Conservation (phyloP, 2,113 vertebrate species). For the Chinchilla lanigera region DNA sequence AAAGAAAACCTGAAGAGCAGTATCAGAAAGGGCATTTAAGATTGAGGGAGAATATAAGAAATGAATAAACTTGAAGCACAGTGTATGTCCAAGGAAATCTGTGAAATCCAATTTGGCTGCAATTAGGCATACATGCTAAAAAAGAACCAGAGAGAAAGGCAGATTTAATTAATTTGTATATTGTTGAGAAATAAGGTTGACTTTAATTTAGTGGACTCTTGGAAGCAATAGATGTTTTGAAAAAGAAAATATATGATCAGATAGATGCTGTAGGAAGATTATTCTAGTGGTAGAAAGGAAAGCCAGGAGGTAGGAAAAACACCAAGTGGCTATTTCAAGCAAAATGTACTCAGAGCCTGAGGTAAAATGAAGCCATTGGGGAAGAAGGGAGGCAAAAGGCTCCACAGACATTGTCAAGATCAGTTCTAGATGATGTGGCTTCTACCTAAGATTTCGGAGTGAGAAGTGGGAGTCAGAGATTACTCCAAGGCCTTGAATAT, state of each 20-base stretch:
- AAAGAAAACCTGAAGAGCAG: not conserved
- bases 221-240: slow-evolving; percentile 53
- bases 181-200: slow-evolving; percentile 15
- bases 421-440: not conserved
- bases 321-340: slow-evolving; percentile 53
- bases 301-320: slow-evolving; percentile 32
- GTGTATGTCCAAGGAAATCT: not conserved
- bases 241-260: slow-evolving; percentile 52
- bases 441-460: not conserved
- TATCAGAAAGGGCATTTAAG: not conserved
- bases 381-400: not conserved
- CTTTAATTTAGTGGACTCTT: slow-evolving; percentile 61
- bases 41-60: not conserved
- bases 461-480: not conserved
- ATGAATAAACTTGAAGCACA: slow-evolving; percentile 47
- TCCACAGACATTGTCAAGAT: not conserved
- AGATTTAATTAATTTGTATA: slow-evolving; percentile 20
- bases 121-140: not conserved
- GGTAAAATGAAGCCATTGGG: not conserved
- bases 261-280: slow-evolving; percentile 58
- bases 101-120: slow-evolving; percentile 38
- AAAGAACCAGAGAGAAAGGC: slow-evolving; percentile 30
- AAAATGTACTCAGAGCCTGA: slow-evolving; percentile 58
- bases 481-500: not conserved
- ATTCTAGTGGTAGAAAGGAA: slow-evolving; percentile 57